Conservation (phyloP, 2,888 invertebrate genomes). For the Tholera decimalis region DNA sequence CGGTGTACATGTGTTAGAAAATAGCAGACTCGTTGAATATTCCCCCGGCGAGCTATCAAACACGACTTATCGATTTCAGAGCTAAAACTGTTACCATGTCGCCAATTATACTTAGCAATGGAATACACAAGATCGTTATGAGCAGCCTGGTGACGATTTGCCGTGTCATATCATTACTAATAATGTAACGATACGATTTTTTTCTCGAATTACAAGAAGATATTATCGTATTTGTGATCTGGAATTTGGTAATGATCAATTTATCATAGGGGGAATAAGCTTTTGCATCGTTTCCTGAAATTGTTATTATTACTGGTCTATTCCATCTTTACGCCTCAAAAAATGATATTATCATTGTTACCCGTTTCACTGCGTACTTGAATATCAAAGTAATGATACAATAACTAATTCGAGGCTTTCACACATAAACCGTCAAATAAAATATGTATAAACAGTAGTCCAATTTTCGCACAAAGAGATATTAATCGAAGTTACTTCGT, state of each 20-base stretch:
- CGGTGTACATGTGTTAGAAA: slow-evolving; percentile 52
- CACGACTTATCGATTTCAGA: slow-evolving; percentile 82
- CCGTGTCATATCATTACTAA: background rate
- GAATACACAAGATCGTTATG: slow-evolving; percentile 64
- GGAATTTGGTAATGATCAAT: slow-evolving; percentile 52
- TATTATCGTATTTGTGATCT: slow-evolving; percentile 27
- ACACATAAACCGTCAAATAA: slow-evolving; percentile 26
- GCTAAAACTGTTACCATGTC: slow-evolving; percentile 80
- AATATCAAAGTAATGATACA: slow-evolving; percentile 15
- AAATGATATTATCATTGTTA: slow-evolving; percentile 10
- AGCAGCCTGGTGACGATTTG: slow-evolving; percentile 15
- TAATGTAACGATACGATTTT: slow-evolving; percentile 19
- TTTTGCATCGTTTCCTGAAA: slow-evolving; percentile 20
- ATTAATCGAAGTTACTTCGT: slow-evolving; percentile 55
- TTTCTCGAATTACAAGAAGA: background rate
- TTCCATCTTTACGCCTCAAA: slow-evolving; percentile 16
- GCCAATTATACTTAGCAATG: slow-evolving; percentile 77
- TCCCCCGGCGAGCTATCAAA: slow-evolving; percentile 76
- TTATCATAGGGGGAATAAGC: slow-evolving; percentile 35
- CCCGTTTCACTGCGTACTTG: slow-evolving; percentile 1
- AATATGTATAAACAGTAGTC: slow-evolving; percentile 24
- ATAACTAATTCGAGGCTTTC: slow-evolving; percentile 14
- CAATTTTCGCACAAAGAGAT: slow-evolving; percentile 38
- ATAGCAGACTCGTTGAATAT: slow-evolving; percentile 72
- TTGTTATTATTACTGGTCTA: slow-evolving; percentile 11